Base-by-base conservation (phyloP, 1,140 invertebrate species). In the Thaumatotibia leucotreta region DNA sequence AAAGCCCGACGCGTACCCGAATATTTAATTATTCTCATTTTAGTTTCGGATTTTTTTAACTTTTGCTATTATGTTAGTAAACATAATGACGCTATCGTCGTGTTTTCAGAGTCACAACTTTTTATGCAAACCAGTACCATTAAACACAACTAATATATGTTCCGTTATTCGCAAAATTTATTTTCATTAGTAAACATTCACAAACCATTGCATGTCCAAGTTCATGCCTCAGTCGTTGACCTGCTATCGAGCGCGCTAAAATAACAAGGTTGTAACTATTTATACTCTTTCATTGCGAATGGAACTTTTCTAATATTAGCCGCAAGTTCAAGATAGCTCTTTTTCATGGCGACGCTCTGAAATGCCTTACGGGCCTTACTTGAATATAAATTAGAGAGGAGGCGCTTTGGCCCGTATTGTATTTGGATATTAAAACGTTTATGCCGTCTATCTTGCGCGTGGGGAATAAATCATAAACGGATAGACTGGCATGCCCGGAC, bases 181-280 rank as follows among this genome's bases (percentile, higher is more conserved):
- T 20, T 45, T 17, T 17, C 39, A 45, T 45, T 45, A 45, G 5
- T 0, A 20, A 20, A 14, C n/a, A n/a, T 39, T 1, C 5, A 45
- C 35, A 1, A 45, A 45, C 17, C 39, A 45, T 45, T 20, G 39
- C 52, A 58, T 14, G 23, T 27, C 23, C 24, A 58, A 58, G 52
- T 58, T 58, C 52, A 31, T 1, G 23, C 35, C 11, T 0, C 24
- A 14, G 52, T 63, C 61, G 20, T 23, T 33, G 61, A 35, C 29
- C 61, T 29, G 50, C 11, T 58, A 58, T 58, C 52, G 52, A 29
- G 61, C 31, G 23, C 10, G 17, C n/a, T 10, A n/a, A 17, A 63
- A n/a, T 22, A 35, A 58, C 52, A 58, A 58, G 52, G 52, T 29
- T 14, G 27, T 14, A 58, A 35, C 33, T 64, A 64, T 64, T 64